Percentiles rank a stretch among this genome's conserved stretches.
Conservation (phyloP, 2,888 invertebrate species). For the Temnothorax unifasciatus region DNA sequence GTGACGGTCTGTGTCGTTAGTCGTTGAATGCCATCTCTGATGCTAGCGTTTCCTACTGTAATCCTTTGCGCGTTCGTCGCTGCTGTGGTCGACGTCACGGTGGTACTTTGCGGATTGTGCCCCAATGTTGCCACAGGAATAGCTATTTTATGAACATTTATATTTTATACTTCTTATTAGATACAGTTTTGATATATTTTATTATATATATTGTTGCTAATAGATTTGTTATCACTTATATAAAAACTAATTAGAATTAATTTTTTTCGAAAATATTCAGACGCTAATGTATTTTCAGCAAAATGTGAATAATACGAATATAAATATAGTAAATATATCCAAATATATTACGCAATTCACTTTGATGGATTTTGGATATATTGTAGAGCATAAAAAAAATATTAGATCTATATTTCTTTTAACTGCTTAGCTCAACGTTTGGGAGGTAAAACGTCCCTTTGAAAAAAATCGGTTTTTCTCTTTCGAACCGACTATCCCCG, state of each 20-base stretch:
- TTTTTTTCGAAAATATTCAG: not conserved
- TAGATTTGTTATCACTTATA: slow-evolving; percentile 18
- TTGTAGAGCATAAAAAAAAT: too few relatives aligned
- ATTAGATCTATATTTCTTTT: too few relatives aligned
- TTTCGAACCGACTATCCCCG: too few relatives aligned
- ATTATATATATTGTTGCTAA: not conserved
- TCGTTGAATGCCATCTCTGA: slow-evolving; percentile 82
- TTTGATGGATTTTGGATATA: not conserved
- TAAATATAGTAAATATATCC: not conserved
- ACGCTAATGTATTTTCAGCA: not conserved
- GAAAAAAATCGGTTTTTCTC: too few relatives aligned
- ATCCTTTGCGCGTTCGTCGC: slow-evolving; percentile 85
- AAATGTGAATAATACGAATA: not conserved
- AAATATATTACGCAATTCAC: not conserved
- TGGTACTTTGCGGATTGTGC: slow-evolving; percentile 80
- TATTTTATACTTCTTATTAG: not conserved
- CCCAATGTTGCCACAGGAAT: slow-evolving; percentile 86
- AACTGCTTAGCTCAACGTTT: too few relatives aligned
- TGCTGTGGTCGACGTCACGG: slow-evolving; percentile 79
- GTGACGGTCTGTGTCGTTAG: slow-evolving; percentile 83
- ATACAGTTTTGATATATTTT: not conserved
- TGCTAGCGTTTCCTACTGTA: slow-evolving; percentile 81
- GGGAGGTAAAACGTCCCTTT: too few relatives aligned
- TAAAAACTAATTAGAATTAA: slow-evolving; percentile 2
- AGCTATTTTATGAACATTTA: slow-evolving; percentile 79